Percentiles rank a stretch among this genome's conserved stretches.
Evolutionary conservation across 2,113 vertebrate species (phyloP).

Genomic region (Scopus umbretta): DNA sequence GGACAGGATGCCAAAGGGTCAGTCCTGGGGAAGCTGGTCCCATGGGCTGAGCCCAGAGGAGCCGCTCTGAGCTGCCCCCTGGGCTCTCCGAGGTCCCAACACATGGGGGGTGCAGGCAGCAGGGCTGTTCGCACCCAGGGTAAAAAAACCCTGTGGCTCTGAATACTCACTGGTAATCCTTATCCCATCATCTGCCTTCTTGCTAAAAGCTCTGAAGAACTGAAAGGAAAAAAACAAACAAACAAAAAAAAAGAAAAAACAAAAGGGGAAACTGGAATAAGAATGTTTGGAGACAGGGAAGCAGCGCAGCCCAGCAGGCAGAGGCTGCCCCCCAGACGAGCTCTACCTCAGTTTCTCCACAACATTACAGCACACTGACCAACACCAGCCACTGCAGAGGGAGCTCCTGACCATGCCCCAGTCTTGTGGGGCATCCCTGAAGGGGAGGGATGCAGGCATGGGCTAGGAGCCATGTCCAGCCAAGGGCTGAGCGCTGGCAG

Average conservation of each 20-base stretch:
- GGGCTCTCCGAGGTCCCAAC: neutral
- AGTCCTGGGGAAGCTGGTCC: neutral
- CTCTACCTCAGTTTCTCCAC: neutral
- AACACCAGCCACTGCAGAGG: neutral
- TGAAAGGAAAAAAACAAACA: constrained; percentile 59
- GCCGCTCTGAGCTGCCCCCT: neutral
- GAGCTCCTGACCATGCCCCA: fast-evolving
- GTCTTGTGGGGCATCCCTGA: fast-evolving
- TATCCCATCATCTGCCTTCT: constrained; percentile 60
- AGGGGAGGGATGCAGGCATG: neutral
- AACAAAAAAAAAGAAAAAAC: neutral
- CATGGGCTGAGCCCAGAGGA: neutral
- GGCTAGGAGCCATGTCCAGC: neutral
- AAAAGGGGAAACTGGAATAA: neutral
- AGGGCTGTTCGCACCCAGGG: fast-evolving
- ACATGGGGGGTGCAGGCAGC: fast-evolving
- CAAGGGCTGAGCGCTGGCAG: neutral
- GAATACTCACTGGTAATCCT: constrained; percentile 73
- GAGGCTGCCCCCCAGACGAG: neutral
- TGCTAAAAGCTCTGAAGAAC: constrained; percentile 87
- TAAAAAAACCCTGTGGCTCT: neutral
- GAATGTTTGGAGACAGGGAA: neutral
- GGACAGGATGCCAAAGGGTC: neutral
- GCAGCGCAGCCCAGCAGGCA: neutral
- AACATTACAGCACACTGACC: fast-evolving